Conservation (phyloP, 2,113 vertebrate genomes). For the Bufo gargarizans region DNA sequence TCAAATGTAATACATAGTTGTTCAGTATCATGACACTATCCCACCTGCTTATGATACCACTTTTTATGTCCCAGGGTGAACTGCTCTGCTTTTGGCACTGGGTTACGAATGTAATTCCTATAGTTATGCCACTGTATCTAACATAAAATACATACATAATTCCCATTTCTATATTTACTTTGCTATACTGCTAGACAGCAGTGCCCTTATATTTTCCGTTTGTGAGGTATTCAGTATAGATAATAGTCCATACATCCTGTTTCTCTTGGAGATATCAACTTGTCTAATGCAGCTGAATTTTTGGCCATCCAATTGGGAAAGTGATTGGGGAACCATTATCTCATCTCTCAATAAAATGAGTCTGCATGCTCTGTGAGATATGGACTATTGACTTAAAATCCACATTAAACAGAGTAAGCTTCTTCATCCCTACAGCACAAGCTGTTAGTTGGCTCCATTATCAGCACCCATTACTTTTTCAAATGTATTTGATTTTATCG, state of each 20-base stretch:
- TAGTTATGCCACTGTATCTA: too few relatives aligned
- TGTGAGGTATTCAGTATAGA: background rate
- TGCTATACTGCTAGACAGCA: background rate
- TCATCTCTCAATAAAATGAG: slow-evolving; percentile 4
- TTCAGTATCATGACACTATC: too few relatives aligned
- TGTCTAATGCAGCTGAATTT: background rate
- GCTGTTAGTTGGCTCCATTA: background rate
- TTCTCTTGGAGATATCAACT: background rate
- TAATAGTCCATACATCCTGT: background rate
- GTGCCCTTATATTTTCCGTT: background rate
- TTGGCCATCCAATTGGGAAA: slow-evolving; percentile 6
- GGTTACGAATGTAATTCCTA: too few relatives aligned
- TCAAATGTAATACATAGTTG: too few relatives aligned
- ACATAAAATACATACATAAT: too few relatives aligned
- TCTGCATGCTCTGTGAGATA: background rate
- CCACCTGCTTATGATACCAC: too few relatives aligned
- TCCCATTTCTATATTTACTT: too few relatives aligned
- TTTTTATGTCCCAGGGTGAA: too few relatives aligned
- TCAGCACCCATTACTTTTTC: background rate
- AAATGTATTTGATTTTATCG: slow-evolving; percentile 24
- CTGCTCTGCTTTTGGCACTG: too few relatives aligned
- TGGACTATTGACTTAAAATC: background rate
- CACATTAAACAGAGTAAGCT: background rate
- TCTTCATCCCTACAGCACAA: background rate
- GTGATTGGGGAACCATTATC: background rate